Base-by-base conservation (phyloP, 1,140 invertebrate species). In the Drosophila repletoides region DNA sequence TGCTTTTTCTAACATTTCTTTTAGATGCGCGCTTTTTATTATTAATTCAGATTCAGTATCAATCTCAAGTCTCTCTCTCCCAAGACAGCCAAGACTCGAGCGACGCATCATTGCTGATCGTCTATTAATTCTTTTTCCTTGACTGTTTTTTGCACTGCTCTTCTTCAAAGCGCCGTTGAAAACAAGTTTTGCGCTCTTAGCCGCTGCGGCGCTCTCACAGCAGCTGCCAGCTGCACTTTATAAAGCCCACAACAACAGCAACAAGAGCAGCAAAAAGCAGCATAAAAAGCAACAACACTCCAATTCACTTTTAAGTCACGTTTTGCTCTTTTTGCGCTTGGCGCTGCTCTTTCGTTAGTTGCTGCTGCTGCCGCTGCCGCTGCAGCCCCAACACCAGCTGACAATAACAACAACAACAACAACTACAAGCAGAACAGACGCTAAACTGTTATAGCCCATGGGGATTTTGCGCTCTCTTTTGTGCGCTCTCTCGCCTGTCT, bases 251-350 rank as follows among this genome's bases (percentile, higher is more conserved):
- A 77, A 51, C 38, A 72, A 26, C 49, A 64, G 51, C 53, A 34
- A 46, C 7, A 67, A 36, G 31, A 29, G 12, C 58, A 55, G 26
- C 34, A 60, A 34, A 26, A 49, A 33, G 22, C 58, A 70, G 19
- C 24, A 66, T 28, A 40, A 52, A 74, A 48, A 55, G 48, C 21
- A 70, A 60, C 45, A 66, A 43, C 40, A 65, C 49, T 65, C 59
- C 80, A 86, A 86, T 86, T 86, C 80, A 86, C 80, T 86, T 86
- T 86, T 86, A 80, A 86, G 80, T 80, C 75, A 86, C 80, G 80
- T 79, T 86, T 86, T 86, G 81, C 80, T 86, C 80, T 87, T 86
- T 87, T 84, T 83, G 43, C 58, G 41, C 49, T 60, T 71, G 49
- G 46, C 40, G 55, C 53, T 70, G 63, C 69, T 61, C 69, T 68